These are phyloP conservation scores for Phorcus lineatus DNA, from an alignment of 2,888 invertebrate genomes.

Conservation along the genomic window DNA sequence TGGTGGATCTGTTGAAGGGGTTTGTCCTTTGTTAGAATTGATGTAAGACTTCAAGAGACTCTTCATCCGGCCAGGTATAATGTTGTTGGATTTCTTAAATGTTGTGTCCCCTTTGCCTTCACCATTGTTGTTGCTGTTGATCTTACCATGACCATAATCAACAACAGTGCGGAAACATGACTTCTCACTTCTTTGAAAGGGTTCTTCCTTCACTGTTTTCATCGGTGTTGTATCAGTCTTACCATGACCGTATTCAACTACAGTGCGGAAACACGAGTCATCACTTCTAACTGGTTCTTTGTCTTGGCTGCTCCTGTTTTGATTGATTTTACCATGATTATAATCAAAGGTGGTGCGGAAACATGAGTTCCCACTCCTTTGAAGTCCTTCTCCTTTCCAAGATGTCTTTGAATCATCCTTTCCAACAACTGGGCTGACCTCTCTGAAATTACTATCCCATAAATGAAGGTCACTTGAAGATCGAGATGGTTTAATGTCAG, in stretches of 20 bases:
- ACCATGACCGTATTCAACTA: not conserved
- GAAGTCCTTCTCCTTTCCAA: too few relatives aligned
- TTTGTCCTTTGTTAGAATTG: slow-evolving; percentile 3
- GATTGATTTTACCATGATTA: not conserved
- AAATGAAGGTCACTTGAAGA: too few relatives aligned
- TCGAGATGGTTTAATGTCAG: too few relatives aligned
- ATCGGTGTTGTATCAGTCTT: not conserved
- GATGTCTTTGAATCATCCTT: not conserved
- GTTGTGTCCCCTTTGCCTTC: not conserved
- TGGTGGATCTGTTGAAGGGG: not conserved
- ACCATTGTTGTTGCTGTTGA: not conserved
- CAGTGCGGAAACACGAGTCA: not conserved
- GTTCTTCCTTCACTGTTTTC: not conserved
- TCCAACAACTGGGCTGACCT: not conserved
- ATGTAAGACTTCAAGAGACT: slow-evolving; percentile 8
- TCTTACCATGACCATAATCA: not conserved
- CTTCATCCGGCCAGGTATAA: slow-evolving; percentile 15
- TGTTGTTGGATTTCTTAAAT: not conserved
- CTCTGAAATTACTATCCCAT: too few relatives aligned
- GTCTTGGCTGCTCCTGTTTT: not conserved
- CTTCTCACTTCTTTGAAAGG: not conserved
- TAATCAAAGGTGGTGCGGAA: not conserved
- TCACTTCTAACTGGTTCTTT: not conserved
- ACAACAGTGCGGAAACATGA: not conserved
- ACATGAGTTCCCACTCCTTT: not conserved